Evolutionary conservation across 2,797 vertebrate species (phyloP).

Genomic region (Chiloscyllium punctatum): DNA sequence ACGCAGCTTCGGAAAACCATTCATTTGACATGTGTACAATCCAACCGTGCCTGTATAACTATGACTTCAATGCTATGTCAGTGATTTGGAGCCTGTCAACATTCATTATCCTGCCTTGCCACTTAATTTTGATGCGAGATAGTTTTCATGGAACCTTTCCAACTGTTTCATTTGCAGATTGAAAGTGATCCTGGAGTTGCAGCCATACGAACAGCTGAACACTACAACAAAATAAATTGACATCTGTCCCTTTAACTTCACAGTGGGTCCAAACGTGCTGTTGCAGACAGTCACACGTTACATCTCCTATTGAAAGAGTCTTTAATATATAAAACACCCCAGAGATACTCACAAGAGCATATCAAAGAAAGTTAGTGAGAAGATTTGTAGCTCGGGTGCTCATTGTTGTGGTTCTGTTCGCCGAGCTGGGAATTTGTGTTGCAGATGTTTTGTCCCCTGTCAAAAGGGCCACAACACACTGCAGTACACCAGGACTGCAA

Average conservation of each 20-base stretch:
- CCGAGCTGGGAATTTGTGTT: too few species aligned
- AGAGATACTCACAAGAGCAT: neutral
- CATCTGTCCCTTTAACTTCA: conserved; percentile 9
- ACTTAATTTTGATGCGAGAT: conserved; percentile 14
- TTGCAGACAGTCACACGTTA: too few species aligned
- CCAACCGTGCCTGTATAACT: neutral
- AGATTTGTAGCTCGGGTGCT: too few species aligned
- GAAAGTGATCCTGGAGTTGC: neutral
- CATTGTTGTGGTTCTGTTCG: too few species aligned
- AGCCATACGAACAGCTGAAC: neutral
- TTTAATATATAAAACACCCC: neutral
- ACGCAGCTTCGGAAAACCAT: neutral
- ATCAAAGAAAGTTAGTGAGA: neutral
- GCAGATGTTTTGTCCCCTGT: too few species aligned
- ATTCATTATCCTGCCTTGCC: neutral
- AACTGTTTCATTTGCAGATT: conserved; percentile 8
- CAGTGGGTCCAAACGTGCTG: neutral
- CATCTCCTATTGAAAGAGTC: neutral
- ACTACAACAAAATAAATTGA: neutral
- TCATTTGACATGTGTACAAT: conserved; percentile 29
- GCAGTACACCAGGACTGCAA: too few species aligned
- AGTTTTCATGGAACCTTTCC: conserved; percentile 6
- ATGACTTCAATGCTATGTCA: neutral
- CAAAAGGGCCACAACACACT: too few species aligned
- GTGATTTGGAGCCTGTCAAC: neutral